Conservation (phyloP, 2,113 vertebrate genomes). For the Aegypius monachus region DNA sequence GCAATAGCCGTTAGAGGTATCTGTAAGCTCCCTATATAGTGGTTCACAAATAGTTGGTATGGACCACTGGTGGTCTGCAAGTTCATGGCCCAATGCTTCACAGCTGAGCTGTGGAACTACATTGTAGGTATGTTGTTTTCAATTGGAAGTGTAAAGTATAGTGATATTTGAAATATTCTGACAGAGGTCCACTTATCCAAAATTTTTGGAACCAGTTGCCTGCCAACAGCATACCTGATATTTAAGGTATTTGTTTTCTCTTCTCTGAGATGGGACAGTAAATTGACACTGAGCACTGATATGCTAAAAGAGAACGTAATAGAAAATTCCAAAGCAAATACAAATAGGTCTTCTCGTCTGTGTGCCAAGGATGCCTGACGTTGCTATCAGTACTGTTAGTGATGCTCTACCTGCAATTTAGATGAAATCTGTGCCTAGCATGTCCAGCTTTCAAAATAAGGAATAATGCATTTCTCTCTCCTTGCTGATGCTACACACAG, state of each 20-base stretch:
- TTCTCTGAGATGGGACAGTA: not conserved
- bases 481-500: not conserved
- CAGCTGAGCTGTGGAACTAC: not conserved
- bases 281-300: not conserved
- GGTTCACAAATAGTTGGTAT: not conserved
- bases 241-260: not conserved
- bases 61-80: not conserved
- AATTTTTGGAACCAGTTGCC: not conserved
- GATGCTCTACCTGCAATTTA: not conserved
- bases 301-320: not conserved
- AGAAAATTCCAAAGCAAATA: not conserved
- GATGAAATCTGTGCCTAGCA: not conserved
- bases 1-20: not conserved
- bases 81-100: not conserved
- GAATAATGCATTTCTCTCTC: not conserved
- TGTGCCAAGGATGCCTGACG: not conserved
- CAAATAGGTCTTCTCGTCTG: not conserved
- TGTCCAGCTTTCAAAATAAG: slow-evolving; percentile 1
- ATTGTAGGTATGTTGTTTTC: not conserved
- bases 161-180: not conserved
- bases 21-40: not conserved
- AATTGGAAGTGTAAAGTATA: not conserved
- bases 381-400: not conserved
- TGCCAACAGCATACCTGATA: not conserved
- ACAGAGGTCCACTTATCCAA: not conserved